Base-by-base conservation (phyloP, 2,797 vertebrate genomes). In the Sebastiscus albofasciatus region DNA sequence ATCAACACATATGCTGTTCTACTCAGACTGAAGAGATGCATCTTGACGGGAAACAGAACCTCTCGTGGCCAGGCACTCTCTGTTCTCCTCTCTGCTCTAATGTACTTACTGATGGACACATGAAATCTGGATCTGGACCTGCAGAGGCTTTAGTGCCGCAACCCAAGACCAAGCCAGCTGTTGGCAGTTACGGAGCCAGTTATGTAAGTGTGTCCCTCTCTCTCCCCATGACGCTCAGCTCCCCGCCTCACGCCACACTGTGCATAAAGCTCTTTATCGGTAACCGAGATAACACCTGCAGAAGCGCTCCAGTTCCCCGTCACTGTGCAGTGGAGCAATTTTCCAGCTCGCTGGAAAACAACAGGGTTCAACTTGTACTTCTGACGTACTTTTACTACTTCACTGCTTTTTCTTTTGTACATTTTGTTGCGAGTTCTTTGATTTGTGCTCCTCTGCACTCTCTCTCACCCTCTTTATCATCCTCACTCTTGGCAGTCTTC, bases 221-320 rank as follows among this genome's bases (percentile, higher is more conserved):
- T 78, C 84, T 79, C 82, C 75, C 64, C 60, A 20, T 75, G 82
- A 54, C 22, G 58, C 80, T 67, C 36, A 58, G 75, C 72, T 79
- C 33, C 26, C 71, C 66, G 29, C 72, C 72, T 89, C 76, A 81
- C 68, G 49, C 78, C 82, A 87, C 36, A 60, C 87, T 87, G 89
- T 58, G 89, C 75, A 52, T 64, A 70, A 81, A 90, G 75, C 76
- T 82, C 69, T 91, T 93, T 91, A 92, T 94, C 90, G 33, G 81
- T 75, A 80, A 83, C 75, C 56, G 80, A 93, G 93, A 94, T 93
- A 92, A 90, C 90, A 89, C 90, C 91, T 90, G 90, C 85, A 82
- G 80, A 85, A 90, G 68, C 16, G 72, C 68, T 93, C 84, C 82
- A 75, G 67, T 86, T 89, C 74, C 20, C 70, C 42, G 78, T 77